Percentiles rank a stretch among this genome's conserved stretches.
Conservation (phyloP, 2,113 vertebrate species). For the Prionailurus bengalensis region DNA sequence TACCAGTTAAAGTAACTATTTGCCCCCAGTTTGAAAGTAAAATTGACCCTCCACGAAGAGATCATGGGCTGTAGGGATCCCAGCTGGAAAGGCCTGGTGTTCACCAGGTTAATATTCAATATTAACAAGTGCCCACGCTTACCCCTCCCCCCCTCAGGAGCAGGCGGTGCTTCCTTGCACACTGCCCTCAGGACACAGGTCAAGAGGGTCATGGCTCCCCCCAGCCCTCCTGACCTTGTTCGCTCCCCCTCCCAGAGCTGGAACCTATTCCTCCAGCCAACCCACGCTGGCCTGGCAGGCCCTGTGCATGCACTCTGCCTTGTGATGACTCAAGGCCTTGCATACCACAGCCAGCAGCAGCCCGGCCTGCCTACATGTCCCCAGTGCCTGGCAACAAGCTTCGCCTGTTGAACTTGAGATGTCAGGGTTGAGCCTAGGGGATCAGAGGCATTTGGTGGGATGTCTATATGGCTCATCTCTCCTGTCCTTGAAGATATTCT, state of each 20-base stretch:
- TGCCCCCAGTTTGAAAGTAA: not conserved
- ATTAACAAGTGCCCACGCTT: not conserved
- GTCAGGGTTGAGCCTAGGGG: not conserved
- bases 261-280: not conserved
- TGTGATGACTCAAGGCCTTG: not conserved
- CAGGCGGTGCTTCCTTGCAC: not conserved
- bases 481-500: not conserved
- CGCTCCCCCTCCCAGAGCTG: not conserved
- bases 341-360: not conserved
- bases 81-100: not conserved
- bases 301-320: not conserved
- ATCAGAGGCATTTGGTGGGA: not conserved
- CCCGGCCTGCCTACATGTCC: not conserved
- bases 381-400: not conserved
- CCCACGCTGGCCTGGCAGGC: not conserved
- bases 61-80: not conserved
- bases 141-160: not conserved
- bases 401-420: not conserved
- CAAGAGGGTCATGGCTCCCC: not conserved
- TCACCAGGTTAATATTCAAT: not conserved
- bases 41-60: constrained; percentile 39
- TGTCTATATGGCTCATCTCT: not conserved
- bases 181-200: not conserved
- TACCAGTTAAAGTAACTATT: not conserved
- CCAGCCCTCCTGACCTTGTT: not conserved